Evolutionary conservation across 2,888 invertebrate genomes (phyloP).

Genomic region (Sclerodermus sp.): DNA sequence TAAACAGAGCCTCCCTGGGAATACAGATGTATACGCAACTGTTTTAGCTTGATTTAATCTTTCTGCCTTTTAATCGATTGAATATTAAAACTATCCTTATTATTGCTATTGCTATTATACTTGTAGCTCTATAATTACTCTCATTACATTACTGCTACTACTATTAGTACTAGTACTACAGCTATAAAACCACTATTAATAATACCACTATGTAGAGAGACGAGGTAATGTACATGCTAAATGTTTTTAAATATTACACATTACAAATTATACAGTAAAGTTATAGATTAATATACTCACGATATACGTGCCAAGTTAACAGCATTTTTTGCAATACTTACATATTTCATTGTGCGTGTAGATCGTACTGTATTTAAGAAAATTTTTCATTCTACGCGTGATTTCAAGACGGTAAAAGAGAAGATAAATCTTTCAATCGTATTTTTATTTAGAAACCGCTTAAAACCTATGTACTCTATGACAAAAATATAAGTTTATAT

Average conservation of each 20-base stretch:
- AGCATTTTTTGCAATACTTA: not conserved
- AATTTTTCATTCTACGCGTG: no score
- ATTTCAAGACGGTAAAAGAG: no score
- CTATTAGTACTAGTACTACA: slow-evolving; percentile 31
- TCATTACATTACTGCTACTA: slow-evolving; percentile 36
- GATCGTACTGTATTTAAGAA: no score
- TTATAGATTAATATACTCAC: not conserved
- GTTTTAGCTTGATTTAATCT: slow-evolving; percentile 21
- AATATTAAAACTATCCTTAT: not conserved
- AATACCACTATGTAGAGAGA: slow-evolving; percentile 22
- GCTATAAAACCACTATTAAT: slow-evolving; percentile 32
- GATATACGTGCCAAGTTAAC: not conserved
- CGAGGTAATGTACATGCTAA: slow-evolving; percentile 14
- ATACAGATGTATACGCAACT: slow-evolving; percentile 29
- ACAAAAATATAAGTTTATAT: no score
- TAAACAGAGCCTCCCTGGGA: slow-evolving; percentile 19
- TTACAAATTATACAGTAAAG: not conserved
- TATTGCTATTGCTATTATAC: slow-evolving; percentile 28
- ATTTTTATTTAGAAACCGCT: no score
- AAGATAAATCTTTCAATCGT: no score
- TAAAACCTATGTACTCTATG: no score
- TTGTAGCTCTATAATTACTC: slow-evolving; percentile 26
- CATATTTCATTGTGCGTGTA: no score
- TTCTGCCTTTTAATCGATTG: slow-evolving; percentile 10
- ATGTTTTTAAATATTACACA: not conserved